Evolutionary conservation across 2,888 invertebrate genomes (phyloP).

Genomic region (Cheilosia variabilis): DNA sequence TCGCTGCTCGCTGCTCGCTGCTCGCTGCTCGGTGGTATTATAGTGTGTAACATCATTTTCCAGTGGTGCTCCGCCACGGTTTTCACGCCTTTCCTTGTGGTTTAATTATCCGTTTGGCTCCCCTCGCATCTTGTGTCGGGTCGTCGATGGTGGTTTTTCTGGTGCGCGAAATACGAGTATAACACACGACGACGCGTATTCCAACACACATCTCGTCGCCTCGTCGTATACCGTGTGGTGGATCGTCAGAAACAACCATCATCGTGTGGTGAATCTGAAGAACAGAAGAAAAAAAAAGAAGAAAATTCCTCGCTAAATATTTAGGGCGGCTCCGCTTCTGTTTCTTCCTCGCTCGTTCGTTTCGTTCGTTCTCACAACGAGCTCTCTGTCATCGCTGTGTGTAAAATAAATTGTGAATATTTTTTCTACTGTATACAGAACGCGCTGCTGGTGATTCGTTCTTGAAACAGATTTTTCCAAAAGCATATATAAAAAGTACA

Average conservation of each 20-base stretch:
- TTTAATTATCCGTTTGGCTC: conserved; percentile 14
- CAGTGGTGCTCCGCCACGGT: conserved; percentile 23
- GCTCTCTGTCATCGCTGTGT: conserved; percentile 51
- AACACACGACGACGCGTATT: conserved; percentile 55
- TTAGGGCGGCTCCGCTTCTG: conserved; percentile 74
- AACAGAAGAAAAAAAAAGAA: conserved; percentile 11
- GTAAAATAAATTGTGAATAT: conserved; percentile 16
- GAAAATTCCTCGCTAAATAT: conserved; percentile 63
- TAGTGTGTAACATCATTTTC: conserved; percentile 53
- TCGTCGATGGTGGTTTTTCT: conserved; percentile 16
- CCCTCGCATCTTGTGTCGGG: neutral
- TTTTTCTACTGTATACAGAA: conserved; percentile 41
- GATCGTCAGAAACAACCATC: conserved; percentile 29
- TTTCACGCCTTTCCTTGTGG: conserved; percentile 22
- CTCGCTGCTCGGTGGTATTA: neutral
- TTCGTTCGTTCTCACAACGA: conserved; percentile 44
- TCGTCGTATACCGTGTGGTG: conserved; percentile 44
- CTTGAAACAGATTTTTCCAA: conserved; percentile 18
- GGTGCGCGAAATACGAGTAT: conserved; percentile 46
- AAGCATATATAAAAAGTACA: conserved; percentile 13
- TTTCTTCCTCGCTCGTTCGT: conserved; percentile 32
- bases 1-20: neutral
- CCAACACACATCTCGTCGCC: conserved; percentile 43
- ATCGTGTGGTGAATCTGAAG: conserved; percentile 65
- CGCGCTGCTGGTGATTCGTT: conserved; percentile 31